Base-by-base conservation (phyloP, 1,140 invertebrate species). In the Aphidius gifuensis region DNA sequence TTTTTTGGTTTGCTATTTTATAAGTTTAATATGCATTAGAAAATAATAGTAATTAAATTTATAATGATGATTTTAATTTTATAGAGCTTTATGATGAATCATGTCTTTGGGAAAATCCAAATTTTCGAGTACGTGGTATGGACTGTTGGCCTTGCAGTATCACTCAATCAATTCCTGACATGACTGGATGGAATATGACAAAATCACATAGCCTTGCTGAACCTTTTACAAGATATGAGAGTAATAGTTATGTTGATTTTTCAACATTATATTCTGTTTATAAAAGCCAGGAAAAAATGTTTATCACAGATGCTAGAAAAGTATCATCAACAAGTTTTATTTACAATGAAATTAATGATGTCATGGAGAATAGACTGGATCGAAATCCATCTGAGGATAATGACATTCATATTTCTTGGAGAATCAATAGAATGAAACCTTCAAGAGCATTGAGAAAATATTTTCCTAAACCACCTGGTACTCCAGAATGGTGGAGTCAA, bases 21-120 rank as follows among this genome's bases (percentile, higher is more conserved):
- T 7, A 43, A 58, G 16, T 58, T 46, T 6, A 59, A 46, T 47
- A 48, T 64, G 21, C 42, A 66, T 55, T 8, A 45, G 39, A 44
- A 65, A 57, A 64, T 7, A 16, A 16, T 16, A 16, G 16, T 16
- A 16, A 61, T 54, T 44, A 55, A 42, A 54, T 54, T 47, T 50
- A 62, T 49, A 64, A 38, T 45, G 39, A 45, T 8, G 16, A 60
- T 46, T 58, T 42, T 16, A 42, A 69, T 67, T 66, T 83, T 84
- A 50, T 68, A 91, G 90, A 87, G 73, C 86, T 86, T 61, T 90
- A 92, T 70, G 89, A 92, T 81, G 90, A 92, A 79, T 86, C 85
- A 73, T 92, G 90, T 75, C 74, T 92, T 45, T 73, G 91, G 40
- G 83, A 88, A 73, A 92, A 92, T 77, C 90, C 89, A 56, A 90